Evolutionary conservation across 1,140 invertebrate genomes (phyloP), one percentile per base, ranked within the genome.

Genomic region (Druon quercuslanigerum): DNA sequence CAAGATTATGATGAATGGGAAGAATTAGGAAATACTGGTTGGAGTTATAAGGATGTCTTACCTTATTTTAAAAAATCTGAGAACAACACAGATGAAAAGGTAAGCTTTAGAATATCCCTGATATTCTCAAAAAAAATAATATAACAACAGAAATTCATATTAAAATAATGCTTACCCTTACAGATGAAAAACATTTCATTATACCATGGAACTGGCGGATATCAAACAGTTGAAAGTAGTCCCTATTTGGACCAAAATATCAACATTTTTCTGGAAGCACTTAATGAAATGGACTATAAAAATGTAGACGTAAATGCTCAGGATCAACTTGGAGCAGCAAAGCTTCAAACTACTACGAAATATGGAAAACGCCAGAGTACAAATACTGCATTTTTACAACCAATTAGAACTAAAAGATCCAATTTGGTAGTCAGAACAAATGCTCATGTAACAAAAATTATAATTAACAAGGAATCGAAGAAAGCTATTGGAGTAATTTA

Each of bases 361-460:
- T 88, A 94, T 74, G 95, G 95, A 3, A 91, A 91, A 51, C 86
- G 94, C 74, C 94, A 94, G 74, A 94, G 93, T 79, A 93, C 94
- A 40, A 92, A 93, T 7, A 92, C 92, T 82, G 93, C 92, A 5
- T 95, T 94, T 87, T 83, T 95, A 19, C 86, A 87, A 73, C 92
- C 93, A 50, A 91, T 87, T 6, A 87, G 92, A 79, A 12, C 8
- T 16, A 88, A 92, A 56, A 89, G 93, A 79, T 83, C 85, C 19
- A 95, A 95, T 86, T 86, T 95, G 14, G 86, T 90, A 74, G 87
- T 93, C 6, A 80, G 91, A 51, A 90, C 91, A 25, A 90, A 92
- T 17, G 88, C 92, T 0, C 81, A 82, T 33, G 85, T 83, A 3
- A 80, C 77, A 51, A 78, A 74, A 56, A 17, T 74, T 74, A 5